Conservation (phyloP, 2,113 vertebrate genomes). For the Otolemur garnettii region DNA sequence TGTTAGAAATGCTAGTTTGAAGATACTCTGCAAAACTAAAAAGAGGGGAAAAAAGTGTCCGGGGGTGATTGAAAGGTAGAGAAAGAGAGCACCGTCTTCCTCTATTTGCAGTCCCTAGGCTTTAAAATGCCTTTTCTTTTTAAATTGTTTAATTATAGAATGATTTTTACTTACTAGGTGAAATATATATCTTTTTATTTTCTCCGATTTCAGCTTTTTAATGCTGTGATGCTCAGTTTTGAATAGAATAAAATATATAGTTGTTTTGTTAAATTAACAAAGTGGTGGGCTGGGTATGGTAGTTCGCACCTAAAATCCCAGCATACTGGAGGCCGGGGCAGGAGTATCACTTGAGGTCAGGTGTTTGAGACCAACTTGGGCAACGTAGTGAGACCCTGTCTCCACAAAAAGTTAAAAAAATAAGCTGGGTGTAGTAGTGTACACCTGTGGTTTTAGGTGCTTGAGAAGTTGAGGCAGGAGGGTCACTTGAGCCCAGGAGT, state of each 20-base stretch:
- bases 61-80: neutral
- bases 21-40: constrained; percentile 29
- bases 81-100: neutral
- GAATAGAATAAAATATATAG: neutral
- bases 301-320: too few species aligned
- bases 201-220: constrained; percentile 37
- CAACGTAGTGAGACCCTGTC: too few species aligned
- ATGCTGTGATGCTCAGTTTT: neutral
- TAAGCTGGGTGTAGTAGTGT: too few species aligned
- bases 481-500: too few species aligned
- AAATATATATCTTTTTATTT: constrained; percentile 11
- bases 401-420: too few species aligned
- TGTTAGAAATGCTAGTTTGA: constrained; percentile 55
- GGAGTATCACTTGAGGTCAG: too few species aligned
- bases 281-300: neutral
- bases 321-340: too few species aligned
- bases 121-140: constrained; percentile 22
- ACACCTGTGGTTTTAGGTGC: too few species aligned
- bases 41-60: neutral
- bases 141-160: neutral
- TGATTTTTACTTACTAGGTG: constrained; percentile 37
- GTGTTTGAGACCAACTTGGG: too few species aligned
- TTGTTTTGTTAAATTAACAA: neutral
- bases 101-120: neutral
- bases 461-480: too few species aligned